These are phyloP conservation scores for Pseudorhiza aurosa DNA, from an alignment of 30 jellyfish, hydroid and myxozoan genomes.

Conservation along the genomic window DNA sequence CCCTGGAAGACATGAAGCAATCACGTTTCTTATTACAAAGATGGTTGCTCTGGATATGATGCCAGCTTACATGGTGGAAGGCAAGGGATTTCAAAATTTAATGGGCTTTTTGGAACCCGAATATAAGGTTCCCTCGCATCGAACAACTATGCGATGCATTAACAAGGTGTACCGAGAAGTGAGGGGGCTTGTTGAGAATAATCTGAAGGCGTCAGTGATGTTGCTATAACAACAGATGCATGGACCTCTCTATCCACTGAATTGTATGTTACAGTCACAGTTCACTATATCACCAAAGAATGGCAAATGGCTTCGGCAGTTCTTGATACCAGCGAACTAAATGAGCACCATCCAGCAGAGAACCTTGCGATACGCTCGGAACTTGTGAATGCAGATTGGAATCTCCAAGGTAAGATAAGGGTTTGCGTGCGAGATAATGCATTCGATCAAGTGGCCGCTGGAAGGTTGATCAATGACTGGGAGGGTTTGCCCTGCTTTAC, in stretches of 20 bases:
- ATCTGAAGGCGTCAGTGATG: conserved; percentile 24
- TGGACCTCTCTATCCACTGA: conserved; percentile 64
- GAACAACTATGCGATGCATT: conserved; percentile 40
- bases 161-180: conserved; percentile 43
- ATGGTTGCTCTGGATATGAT: conserved; percentile 69
- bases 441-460: conserved; percentile 54
- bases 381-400: conserved; percentile 31
- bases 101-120: conserved; percentile 48
- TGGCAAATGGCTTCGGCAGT: conserved; percentile 50
- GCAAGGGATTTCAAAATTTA: conserved; percentile 43
- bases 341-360: conserved; percentile 40
- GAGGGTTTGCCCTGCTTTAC: conserved; percentile 60
- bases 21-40: conserved; percentile 32
- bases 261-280: conserved; percentile 64
- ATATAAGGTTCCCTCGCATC: conserved; percentile 57
- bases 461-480: conserved; percentile 38
- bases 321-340: conserved; percentile 51
- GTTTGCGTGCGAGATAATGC: conserved; percentile 63
- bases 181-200: conserved; percentile 17
- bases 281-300: conserved; percentile 43
- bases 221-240: conserved; percentile 58
- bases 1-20: conserved; percentile 34
- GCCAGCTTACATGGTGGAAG: conserved; percentile 66
- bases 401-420: conserved; percentile 38
- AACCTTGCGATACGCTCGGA: conserved; percentile 39